Conservation (phyloP, 92 coral and sea anemone genomes). For the Siderastrea siderea region DNA sequence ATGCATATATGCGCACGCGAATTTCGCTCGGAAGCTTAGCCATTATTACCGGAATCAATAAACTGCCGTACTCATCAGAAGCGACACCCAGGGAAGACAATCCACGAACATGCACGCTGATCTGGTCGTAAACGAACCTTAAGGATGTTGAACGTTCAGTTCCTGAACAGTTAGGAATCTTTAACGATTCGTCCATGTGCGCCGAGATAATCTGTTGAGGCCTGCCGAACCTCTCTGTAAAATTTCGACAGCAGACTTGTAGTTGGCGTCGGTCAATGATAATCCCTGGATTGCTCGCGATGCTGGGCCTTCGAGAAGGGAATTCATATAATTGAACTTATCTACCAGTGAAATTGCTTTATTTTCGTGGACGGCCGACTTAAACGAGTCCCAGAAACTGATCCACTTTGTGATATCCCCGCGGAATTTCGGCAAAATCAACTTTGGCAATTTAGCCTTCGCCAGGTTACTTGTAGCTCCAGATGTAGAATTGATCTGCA, state of each 20-base stretch:
- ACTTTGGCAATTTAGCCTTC: too few species aligned
- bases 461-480: too few species aligned
- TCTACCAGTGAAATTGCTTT: too few species aligned
- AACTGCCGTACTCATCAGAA: slow-evolving; percentile 52
- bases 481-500: too few species aligned
- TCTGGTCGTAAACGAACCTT: slow-evolving; percentile 51
- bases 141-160: slow-evolving; percentile 45
- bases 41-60: slow-evolving; percentile 51
- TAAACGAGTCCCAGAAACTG: too few species aligned
- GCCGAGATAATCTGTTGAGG: slow-evolving; percentile 66
- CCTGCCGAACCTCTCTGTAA: slow-evolving; percentile 39
- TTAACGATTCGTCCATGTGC: slow-evolving; percentile 68
- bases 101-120: slow-evolving; percentile 59
- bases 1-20: slow-evolving; percentile 49
- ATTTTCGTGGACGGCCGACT: too few species aligned
- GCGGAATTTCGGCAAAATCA: too few species aligned
- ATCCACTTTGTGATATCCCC: too few species aligned
- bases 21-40: slow-evolving; percentile 41
- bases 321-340: too few species aligned
- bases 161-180: slow-evolving; percentile 42
- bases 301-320: too few species aligned
- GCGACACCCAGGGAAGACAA: slow-evolving; percentile 47
- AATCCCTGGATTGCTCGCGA: too few species aligned
- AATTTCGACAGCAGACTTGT: slow-evolving; percentile 40
- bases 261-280: neutral